phyloP scores from a whole-genome alignment of 2,797 vertebrate species.

The Orientallactaga sibirica region DNA sequence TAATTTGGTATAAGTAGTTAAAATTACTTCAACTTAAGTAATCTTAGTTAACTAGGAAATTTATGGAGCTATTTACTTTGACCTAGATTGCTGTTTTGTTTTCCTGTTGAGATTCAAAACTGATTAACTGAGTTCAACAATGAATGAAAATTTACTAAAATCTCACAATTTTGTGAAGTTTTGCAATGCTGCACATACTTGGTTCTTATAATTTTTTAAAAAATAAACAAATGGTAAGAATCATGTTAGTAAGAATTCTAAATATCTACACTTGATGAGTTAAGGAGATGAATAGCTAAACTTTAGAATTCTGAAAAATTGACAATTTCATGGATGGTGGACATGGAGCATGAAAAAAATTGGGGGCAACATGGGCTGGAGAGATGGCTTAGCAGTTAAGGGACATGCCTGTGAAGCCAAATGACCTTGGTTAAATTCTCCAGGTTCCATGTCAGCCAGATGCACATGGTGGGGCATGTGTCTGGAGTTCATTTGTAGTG shows the following conservation, averaged over 20 bases:
- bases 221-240: conserved; percentile 14
- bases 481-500: no score
- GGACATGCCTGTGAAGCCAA: no score
- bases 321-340: neutral
- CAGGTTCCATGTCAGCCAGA: no score
- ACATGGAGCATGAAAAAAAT: neutral
- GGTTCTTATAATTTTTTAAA: neutral
- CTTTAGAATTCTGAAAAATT: neutral
- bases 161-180: neutral
- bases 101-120: conserved; percentile 33
- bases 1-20: neutral
- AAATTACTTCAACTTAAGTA: no score
- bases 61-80: neutral
- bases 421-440: no score
- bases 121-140: neutral
- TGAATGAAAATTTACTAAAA: conserved; percentile 29
- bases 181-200: neutral
- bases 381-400: no score
- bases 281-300: neutral
- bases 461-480: no score
- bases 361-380: neutral
- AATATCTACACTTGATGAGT: neutral
- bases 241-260: neutral
- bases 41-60: neutral
- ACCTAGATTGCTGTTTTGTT: neutral